These are phyloP conservation scores for Pterocles orientalis DNA, from an alignment of 2,113 vertebrate species.

Conservation along the genomic window DNA sequence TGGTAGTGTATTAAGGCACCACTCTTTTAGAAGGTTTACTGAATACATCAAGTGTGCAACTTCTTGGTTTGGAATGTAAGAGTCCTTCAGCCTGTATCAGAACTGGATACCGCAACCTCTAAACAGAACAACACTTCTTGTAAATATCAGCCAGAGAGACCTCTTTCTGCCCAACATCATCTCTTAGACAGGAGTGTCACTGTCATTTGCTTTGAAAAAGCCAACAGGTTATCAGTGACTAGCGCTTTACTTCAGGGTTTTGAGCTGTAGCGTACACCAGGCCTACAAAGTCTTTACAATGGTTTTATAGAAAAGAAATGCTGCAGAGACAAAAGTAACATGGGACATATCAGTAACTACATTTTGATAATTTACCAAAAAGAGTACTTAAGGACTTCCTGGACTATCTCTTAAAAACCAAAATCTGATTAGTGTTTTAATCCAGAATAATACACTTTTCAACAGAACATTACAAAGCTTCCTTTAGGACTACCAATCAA, in stretches of 20 bases:
- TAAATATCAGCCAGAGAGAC: background rate
- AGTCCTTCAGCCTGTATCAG: constrained; percentile 36
- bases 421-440: background rate
- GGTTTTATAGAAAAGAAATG: constrained; percentile 24
- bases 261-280: background rate
- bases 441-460: constrained; percentile 13
- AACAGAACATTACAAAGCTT: constrained; percentile 58
- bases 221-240: background rate
- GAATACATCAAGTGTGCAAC: constrained; percentile 56
- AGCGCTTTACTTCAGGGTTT: background rate
- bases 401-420: background rate
- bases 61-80: constrained; percentile 69
- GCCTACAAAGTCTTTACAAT: background rate
- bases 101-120: background rate
- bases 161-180: background rate
- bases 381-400: background rate
- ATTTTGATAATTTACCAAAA: background rate
- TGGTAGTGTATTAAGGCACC: constrained; percentile 68
- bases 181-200: background rate
- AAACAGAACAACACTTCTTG: background rate
- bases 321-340: background rate
- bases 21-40: constrained; percentile 60
- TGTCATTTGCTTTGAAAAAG: background rate
- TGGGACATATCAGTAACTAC: background rate
- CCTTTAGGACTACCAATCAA: constrained; percentile 64